A percentile compares a stretch with the other conserved stretches of the same genome.
phyloP scores from a whole-genome alignment of 2,797 vertebrate species.

The Sebastiscus tertius region DNA sequence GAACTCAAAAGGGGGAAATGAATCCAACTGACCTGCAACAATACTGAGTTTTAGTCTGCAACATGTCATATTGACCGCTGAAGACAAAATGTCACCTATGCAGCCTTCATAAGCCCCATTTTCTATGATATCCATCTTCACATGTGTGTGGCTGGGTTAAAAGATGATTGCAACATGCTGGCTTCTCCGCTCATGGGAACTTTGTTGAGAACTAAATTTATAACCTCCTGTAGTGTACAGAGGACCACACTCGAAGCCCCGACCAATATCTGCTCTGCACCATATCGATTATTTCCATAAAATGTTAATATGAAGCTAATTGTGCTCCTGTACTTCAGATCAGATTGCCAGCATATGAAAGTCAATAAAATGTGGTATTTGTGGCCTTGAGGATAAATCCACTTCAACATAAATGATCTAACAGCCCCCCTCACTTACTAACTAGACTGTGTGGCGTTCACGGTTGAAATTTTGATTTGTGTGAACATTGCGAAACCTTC shows the following conservation, averaged over 20 bases:
- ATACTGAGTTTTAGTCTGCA: neutral
- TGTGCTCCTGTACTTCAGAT: conserved; percentile 78
- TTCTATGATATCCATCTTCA: conserved; percentile 65
- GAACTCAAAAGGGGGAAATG: neutral
- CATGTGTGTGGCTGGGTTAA: conserved; percentile 71
- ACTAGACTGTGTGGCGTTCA: conserved; percentile 27
- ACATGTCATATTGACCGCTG: neutral
- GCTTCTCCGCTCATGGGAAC: conserved; percentile 67
- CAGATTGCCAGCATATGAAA: conserved; percentile 62
- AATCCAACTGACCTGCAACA: neutral
- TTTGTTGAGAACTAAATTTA: conserved; percentile 33
- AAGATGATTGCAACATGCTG: conserved; percentile 70
- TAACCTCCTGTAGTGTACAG: conserved; percentile 55
- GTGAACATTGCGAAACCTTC: conserved; percentile 66
- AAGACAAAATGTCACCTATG: neutral
- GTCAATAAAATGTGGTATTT: conserved; percentile 82
- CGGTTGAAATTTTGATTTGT: conserved; percentile 55
- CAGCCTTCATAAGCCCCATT: neutral
- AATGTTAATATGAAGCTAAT: conserved; percentile 73
- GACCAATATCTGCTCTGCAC: conserved; percentile 72
- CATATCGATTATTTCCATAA: conserved; percentile 79
- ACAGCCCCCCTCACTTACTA: conserved; percentile 61
- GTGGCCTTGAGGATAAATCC: conserved; percentile 80
- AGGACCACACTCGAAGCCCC: conserved; percentile 86
- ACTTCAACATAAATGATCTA: conserved; percentile 68